Base-by-base conservation (phyloP, 1,140 invertebrate species). In the Drosophila sp. region DNA sequence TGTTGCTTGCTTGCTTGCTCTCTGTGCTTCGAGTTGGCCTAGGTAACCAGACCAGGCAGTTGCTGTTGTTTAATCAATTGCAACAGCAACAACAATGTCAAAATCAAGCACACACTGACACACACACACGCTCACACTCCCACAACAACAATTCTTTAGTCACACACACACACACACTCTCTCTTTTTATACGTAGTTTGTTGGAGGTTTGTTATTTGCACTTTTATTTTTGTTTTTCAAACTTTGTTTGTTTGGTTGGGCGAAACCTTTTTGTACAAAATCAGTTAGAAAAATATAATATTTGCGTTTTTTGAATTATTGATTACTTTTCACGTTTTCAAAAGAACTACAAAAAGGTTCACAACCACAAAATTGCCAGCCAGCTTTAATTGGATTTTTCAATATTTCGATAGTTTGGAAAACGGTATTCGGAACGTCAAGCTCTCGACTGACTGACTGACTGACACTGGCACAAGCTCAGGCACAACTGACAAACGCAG, bases 61-160 rank as follows among this genome's bases (percentile, higher is more conserved):
- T 45, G 48, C 72, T 86, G 57, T 87, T 87, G 83, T 87, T 87
- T 87, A 87, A 87, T 87, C 83, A 87, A 87, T 87, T 81, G 79
- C 79, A 70, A 32, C 36, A 48, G 58, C 65, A 74, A 74, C 72
- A 74, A 74, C 67, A 73, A 73, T 54, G 34, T 57, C 38, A 57
- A 29, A 50, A 64, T 32, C 32, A 36, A 59, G 54, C 65, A 54
- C 21, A 21, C 21, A 21, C 21, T n/a, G n/a, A n/a, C n/a, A n/a
- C n/a, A n/a, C 43, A 61, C 45, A 16, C 43, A 43, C 48, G 41
- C 74, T 63, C 56, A 51, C 50, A 45, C 66, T 54, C 46, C 54
- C 59, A 27, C 53, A 41, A 50, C 14, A 41, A 32, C 25, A 29
- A 14, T 48, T 57, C 29, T 57, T 16, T n/a, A n/a, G n/a, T n/a